These are phyloP conservation scores for Hetaerina americana DNA, from an alignment of 1,140 invertebrate species.

Conservation along the genomic window DNA sequence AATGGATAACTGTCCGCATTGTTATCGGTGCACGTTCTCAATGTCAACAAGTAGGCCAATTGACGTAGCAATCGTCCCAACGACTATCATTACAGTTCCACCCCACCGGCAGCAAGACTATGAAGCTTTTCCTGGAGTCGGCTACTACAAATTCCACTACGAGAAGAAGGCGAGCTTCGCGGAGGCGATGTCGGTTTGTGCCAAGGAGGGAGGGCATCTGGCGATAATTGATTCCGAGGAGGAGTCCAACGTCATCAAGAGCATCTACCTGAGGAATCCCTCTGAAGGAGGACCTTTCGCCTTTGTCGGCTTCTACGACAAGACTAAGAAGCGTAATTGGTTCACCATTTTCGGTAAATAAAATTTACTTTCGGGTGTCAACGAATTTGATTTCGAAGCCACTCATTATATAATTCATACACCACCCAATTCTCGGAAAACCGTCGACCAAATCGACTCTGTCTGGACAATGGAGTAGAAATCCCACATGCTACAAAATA, in stretches of 20 bases:
- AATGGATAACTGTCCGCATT: no score
- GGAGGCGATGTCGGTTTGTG: background rate
- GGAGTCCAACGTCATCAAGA: background rate
- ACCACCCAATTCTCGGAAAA: no score
- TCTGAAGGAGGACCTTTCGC: background rate
- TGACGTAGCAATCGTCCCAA: no score
- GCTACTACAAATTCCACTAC: slow-evolving; percentile 4
- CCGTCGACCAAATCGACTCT: no score
- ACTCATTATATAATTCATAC: no score
- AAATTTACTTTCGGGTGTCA: no score
- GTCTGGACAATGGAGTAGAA: no score
- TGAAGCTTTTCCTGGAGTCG: slow-evolving; percentile 2
- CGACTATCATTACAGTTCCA: no score
- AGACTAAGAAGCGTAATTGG: background rate
- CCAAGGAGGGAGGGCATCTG: slow-evolving; percentile 1
- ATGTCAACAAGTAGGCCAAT: no score
- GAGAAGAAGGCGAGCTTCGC: background rate
- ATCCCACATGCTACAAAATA: no score
- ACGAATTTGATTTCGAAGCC: no score
- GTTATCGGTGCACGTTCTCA: no score
- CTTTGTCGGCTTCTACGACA: background rate
- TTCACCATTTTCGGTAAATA: background rate
- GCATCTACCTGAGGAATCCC: background rate
- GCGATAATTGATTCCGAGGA: slow-evolving; percentile 10
- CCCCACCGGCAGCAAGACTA: background rate